Evolutionary conservation across 2,888 invertebrate species (phyloP).

Genomic region (Laspeyria flexula): DNA sequence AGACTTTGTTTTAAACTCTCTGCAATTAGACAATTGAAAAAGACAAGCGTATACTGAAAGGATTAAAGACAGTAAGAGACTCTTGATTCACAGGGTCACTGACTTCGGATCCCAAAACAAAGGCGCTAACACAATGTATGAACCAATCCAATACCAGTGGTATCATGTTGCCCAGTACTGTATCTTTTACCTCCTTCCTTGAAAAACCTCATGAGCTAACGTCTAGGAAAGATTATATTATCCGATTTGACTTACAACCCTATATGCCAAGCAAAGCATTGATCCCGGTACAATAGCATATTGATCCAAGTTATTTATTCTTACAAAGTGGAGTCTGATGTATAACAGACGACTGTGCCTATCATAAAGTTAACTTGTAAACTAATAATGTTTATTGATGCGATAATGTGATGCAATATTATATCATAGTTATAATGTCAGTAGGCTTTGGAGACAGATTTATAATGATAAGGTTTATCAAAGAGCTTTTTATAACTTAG

Average conservation of each 20-base stretch:
- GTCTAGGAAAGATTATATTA: too few relatives aligned
- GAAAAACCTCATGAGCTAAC: too few relatives aligned
- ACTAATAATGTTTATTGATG: slow-evolving; percentile 16
- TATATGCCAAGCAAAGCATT: slow-evolving; percentile 19
- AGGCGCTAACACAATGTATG: too few relatives aligned
- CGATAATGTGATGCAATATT: slow-evolving; percentile 3
- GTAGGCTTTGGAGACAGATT: background rate
- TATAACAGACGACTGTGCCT: slow-evolving; percentile 25
- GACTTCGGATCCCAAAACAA: too few relatives aligned
- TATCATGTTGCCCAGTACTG: too few relatives aligned
- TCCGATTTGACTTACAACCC: slow-evolving; percentile 15
- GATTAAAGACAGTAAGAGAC: too few relatives aligned
- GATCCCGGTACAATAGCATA: slow-evolving; percentile 17
- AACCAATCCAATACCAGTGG: too few relatives aligned
- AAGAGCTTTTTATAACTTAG: background rate
- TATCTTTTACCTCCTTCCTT: too few relatives aligned
- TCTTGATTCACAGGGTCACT: too few relatives aligned
- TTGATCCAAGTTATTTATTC: slow-evolving; percentile 37
- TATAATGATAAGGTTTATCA: background rate
- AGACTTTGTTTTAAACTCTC: too few relatives aligned
- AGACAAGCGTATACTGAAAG: too few relatives aligned
- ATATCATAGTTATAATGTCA: background rate
- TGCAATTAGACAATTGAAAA: too few relatives aligned
- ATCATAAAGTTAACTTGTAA: background rate
- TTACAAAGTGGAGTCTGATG: slow-evolving; percentile 24